These are phyloP conservation scores for Hoplodrina ambigua DNA, from an alignment of 2,888 invertebrate species.

Conservation along the genomic window DNA sequence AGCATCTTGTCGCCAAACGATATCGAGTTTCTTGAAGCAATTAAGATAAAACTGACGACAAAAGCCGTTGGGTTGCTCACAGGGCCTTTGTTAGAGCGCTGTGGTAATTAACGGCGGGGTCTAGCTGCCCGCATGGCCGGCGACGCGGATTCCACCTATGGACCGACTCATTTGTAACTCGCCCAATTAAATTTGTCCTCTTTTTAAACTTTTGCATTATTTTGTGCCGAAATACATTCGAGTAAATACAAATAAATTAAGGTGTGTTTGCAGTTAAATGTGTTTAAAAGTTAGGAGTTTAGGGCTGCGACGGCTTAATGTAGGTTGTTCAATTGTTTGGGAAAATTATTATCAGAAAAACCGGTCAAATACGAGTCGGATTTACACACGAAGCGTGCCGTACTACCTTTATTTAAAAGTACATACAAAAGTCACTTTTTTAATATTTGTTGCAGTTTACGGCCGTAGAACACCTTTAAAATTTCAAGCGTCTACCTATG, in stretches of 20 bases:
- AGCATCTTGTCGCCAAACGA: conserved; percentile 88
- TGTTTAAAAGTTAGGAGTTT: conserved; percentile 46
- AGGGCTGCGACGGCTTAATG: conserved; percentile 27
- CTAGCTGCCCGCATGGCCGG: conserved; percentile 74
- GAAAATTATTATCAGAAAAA: conserved; percentile 4
- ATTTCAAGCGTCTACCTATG: too few relatives aligned
- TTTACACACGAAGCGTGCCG: too few relatives aligned
- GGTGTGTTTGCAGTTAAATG: conserved; percentile 49
- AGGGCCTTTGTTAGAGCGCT: conserved; percentile 75
- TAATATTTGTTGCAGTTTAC: too few relatives aligned
- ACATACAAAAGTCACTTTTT: too few relatives aligned
- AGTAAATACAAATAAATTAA: conserved; percentile 52
- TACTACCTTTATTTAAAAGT: too few relatives aligned
- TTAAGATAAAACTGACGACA: conserved; percentile 88
- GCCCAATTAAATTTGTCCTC: conserved; percentile 54
- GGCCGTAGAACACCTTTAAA: too few relatives aligned
- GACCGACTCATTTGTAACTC: conserved; percentile 50
- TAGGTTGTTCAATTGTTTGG: conserved; percentile 18
- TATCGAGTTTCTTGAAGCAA: conserved; percentile 89
- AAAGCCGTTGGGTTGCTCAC: conserved; percentile 78
- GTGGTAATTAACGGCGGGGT: conserved; percentile 79
- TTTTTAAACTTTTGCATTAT: conserved; percentile 57
- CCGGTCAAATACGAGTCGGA: too few relatives aligned
- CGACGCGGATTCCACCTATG: conserved; percentile 57
- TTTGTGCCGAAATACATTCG: conserved; percentile 37